Percentiles rank a stretch among this genome's conserved stretches.
phyloP scores from a whole-genome alignment of 92 coral and sea anemone genomes.

The Muricea muricata region DNA sequence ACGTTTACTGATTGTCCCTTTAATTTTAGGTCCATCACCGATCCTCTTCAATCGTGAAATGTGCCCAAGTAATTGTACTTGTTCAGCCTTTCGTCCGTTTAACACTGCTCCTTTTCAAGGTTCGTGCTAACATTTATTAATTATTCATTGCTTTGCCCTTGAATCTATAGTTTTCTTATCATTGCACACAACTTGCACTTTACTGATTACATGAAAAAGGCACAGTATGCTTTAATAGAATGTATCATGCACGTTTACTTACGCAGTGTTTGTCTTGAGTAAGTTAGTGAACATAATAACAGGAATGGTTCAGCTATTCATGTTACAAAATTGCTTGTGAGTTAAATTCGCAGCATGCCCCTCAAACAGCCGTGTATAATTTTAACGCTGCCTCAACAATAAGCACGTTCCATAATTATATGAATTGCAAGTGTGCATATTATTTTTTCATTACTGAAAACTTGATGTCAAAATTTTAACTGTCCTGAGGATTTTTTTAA shows the following conservation, averaged over 20 bases:
- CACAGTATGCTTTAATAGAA: neutral
- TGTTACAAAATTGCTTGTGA: neutral
- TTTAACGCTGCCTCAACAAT: neutral
- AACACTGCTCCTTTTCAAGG: slow-evolving; percentile 42
- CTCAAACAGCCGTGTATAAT: neutral
- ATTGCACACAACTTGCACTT: neutral
- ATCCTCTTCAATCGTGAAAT: slow-evolving; percentile 21
- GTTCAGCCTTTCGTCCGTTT: slow-evolving; percentile 97
- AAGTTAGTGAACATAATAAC: neutral
- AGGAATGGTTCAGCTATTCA: neutral
- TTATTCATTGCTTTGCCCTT: slow-evolving; percentile 27
- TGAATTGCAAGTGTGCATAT: too few species aligned
- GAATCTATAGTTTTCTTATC: slow-evolving; percentile 7
- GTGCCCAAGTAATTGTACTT: slow-evolving; percentile 74
- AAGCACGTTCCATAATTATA: too few species aligned
- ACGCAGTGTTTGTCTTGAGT: neutral
- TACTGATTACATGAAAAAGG: neutral
- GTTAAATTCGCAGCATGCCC: neutral
- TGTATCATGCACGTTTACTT: neutral
- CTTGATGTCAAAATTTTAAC: neutral
- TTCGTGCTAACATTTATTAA: slow-evolving; percentile 8
- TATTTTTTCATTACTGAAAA: too few species aligned
- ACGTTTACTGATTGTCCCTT: neutral
- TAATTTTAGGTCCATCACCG: slow-evolving; percentile 13
- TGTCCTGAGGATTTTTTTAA: neutral